Base-by-base conservation (phyloP, 2,888 invertebrate species). In the Microctonus brassicae region DNA sequence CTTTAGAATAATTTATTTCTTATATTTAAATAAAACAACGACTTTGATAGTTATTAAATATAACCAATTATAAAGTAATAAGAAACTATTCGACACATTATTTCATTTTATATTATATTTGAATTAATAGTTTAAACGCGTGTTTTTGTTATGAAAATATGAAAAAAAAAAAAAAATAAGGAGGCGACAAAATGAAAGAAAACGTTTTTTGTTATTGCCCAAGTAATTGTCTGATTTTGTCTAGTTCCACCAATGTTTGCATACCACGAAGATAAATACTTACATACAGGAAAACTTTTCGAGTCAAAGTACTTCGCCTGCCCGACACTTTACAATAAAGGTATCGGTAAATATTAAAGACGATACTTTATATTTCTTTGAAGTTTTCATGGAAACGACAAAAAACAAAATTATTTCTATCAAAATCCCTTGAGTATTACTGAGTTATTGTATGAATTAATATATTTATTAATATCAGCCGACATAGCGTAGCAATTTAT, bases 201-300 rank as follows among this genome's bases (percentile, higher is more conserved):
- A 55, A 74, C 76, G 69, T 72, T n/a, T n/a, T 29, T 55, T 65
- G 52, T 22, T 74, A 17, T 47, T 47, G 39, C 47, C 39, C 47
- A 77, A 77, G 81, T 79, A 78, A 81, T 79, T 73, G 75, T 81
- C 75, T 82, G 75, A 82, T 62, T 83, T 83, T 83, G 80, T 80
- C 82, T 79, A 84, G 84, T 84, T 82, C 78, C 79, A 75, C 83
- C 84, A 80, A 82, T 83, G 80, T 84, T 83, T 79, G 78, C 82
- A 79, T 81, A 80, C 83, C 83, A 82, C 78, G 84, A 84, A 83
- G 84, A 84, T 82, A 84, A 83, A 82, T 81, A 77, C 78, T 83
- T 83, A 80, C 84, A 83, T 53, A 79, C 83, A 72, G 81, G 81
- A 81, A 84, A 84, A 83, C 83, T 82, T 82, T 83, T 83, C 79